phyloP scores from a whole-genome alignment of 1,140 invertebrate species.

The Camponotus vicinus region DNA sequence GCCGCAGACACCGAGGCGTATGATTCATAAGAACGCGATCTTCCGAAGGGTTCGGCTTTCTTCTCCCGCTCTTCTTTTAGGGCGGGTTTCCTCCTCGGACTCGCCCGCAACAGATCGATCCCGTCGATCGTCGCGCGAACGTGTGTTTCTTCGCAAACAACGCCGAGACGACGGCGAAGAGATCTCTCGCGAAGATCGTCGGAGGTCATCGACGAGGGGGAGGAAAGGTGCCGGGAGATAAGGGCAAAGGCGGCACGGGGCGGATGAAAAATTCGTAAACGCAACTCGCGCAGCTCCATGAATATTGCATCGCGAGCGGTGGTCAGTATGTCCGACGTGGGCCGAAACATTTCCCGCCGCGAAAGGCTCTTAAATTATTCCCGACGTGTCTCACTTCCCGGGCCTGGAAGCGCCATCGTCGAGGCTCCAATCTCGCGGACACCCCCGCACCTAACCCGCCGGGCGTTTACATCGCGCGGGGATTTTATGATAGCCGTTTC shows the following conservation, averaged over 20 bases:
- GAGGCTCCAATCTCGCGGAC: slow-evolving; percentile 62
- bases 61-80: not conserved
- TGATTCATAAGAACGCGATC: slow-evolving; percentile 63
- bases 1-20: slow-evolving; percentile 46
- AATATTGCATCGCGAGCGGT: slow-evolving; percentile 68
- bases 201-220: not conserved
- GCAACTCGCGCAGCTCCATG: slow-evolving; percentile 63
- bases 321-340: slow-evolving; percentile 56
- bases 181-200: not conserved
- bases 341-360: slow-evolving; percentile 5
- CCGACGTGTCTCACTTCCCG: slow-evolving; percentile 56
- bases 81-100: not conserved
- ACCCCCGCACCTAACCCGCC: slow-evolving; percentile 23
- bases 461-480: slow-evolving; percentile 49
- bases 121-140: slow-evolving; percentile 26
- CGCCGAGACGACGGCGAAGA: not conserved
- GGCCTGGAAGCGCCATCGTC: slow-evolving; percentile 44
- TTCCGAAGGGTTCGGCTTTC: slow-evolving; percentile 18
- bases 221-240: slow-evolving; percentile 35
- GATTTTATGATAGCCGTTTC: slow-evolving; percentile 56
- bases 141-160: slow-evolving; percentile 45
- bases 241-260: not conserved
- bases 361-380: slow-evolving; percentile 70
- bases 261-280: slow-evolving; percentile 71
- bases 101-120: slow-evolving; percentile 17